Conservation (phyloP, 2,113 vertebrate species). For the Nettapus auritus region DNA sequence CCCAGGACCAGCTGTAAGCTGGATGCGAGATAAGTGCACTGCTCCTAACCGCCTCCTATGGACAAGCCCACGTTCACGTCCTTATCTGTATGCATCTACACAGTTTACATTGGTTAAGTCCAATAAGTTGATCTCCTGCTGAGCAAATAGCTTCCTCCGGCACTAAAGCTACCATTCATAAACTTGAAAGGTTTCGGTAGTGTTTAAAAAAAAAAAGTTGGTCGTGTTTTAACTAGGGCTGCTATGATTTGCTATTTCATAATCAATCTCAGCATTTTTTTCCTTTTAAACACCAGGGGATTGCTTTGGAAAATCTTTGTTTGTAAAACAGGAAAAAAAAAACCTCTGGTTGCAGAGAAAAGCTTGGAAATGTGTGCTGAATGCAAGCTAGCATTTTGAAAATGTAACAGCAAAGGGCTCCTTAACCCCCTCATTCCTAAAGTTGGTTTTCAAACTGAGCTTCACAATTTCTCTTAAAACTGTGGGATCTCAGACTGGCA, state of each 20-base stretch:
- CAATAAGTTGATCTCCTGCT: not conserved
- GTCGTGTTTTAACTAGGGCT: not conserved
- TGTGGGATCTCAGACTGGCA: not conserved
- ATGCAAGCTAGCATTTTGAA: not conserved
- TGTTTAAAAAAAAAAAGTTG: not conserved
- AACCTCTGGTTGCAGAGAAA: not conserved
- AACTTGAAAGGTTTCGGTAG: not conserved
- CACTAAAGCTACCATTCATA: not conserved
- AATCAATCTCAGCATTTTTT: not conserved
- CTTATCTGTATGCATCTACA: not conserved
- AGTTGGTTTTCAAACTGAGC: not conserved
- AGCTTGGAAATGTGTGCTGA: not conserved
- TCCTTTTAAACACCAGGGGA: not conserved
- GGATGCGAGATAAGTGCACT: too few relatives aligned
- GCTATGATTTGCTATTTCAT: not conserved
- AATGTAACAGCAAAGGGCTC: not conserved
- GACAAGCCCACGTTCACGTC: not conserved
- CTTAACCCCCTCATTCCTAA: not conserved
- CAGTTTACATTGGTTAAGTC: not conserved
- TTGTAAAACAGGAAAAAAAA: not conserved
- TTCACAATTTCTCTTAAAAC: not conserved
- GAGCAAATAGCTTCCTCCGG: not conserved
- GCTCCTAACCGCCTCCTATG: not conserved
- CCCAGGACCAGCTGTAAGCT: not conserved
- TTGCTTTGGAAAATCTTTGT: not conserved